These are phyloP conservation scores for Timema podura DNA, from an alignment of 2,888 invertebrate genomes.

Conservation along the genomic window DNA sequence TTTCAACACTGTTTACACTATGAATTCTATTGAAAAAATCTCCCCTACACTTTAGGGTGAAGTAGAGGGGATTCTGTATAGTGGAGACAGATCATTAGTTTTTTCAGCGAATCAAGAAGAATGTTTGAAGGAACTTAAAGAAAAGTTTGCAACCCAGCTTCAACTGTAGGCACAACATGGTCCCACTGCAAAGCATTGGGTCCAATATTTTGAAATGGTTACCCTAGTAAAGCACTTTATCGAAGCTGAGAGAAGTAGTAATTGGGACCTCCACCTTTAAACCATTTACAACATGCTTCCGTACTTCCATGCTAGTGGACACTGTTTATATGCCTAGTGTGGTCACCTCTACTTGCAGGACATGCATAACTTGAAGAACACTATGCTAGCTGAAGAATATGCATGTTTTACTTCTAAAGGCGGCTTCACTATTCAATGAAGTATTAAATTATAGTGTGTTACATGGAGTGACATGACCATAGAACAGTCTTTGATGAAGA, in stretches of 20 bases:
- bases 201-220: constrained; percentile 26
- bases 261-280: constrained; percentile 27
- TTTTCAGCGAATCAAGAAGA: neutral
- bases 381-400: constrained; percentile 10
- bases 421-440: constrained; percentile 17
- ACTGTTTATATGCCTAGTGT: constrained; percentile 31
- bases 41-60: neutral
- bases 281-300: constrained; percentile 26
- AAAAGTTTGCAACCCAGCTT: too few relatives aligned
- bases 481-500: constrained; percentile 20
- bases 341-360: constrained; percentile 31
- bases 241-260: constrained; percentile 22
- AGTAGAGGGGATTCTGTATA: neutral
- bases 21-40: constrained; percentile 5
- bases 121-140: too few relatives aligned
- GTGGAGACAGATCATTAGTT: neutral
- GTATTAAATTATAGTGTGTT: constrained; percentile 8
- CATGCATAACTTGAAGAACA: constrained; percentile 24
- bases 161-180: too few relatives aligned
- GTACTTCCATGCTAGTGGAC: constrained; percentile 31
- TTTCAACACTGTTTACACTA: neutral
- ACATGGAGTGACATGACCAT: constrained; percentile 18
- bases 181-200: constrained; percentile 25
- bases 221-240: constrained; percentile 20
- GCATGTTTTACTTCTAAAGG: constrained; percentile 1